These are phyloP conservation scores for Corapipo altera DNA, from an alignment of 2,113 vertebrate genomes.

Conservation along the genomic window DNA sequence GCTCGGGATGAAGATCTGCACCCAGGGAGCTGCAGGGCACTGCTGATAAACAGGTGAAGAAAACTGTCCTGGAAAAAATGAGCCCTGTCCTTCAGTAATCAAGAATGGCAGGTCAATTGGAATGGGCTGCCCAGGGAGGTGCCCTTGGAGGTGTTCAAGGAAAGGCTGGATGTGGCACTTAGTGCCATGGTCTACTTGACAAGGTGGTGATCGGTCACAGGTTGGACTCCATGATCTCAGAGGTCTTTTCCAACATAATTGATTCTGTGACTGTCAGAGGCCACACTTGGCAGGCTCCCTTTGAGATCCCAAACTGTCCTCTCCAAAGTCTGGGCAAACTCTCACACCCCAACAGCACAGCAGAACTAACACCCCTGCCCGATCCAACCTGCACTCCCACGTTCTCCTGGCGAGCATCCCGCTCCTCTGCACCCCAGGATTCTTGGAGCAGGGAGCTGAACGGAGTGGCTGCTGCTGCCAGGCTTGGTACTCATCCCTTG, in stretches of 20 bases:
- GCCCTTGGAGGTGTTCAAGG: not conserved
- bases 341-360: not conserved
- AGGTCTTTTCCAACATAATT: not conserved
- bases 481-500: not conserved
- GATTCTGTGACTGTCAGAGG: not conserved
- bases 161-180: not conserved
- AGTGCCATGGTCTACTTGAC: not conserved
- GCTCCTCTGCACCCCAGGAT: not conserved
- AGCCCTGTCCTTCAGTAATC: not conserved
- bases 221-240: not conserved
- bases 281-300: not conserved
- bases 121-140: not conserved
- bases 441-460: not conserved
- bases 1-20: accelerated
- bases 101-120: not conserved
- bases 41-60: not conserved
- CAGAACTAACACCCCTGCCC: not conserved
- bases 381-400: not conserved
- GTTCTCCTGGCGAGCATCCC: accelerated
- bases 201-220: not conserved
- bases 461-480: not conserved
- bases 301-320: not conserved
- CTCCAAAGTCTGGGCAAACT: not conserved
- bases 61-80: not conserved
- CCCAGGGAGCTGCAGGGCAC: not conserved